Conservation (phyloP, 2,888 invertebrate species). For the Catotricha subobsoleta region DNA sequence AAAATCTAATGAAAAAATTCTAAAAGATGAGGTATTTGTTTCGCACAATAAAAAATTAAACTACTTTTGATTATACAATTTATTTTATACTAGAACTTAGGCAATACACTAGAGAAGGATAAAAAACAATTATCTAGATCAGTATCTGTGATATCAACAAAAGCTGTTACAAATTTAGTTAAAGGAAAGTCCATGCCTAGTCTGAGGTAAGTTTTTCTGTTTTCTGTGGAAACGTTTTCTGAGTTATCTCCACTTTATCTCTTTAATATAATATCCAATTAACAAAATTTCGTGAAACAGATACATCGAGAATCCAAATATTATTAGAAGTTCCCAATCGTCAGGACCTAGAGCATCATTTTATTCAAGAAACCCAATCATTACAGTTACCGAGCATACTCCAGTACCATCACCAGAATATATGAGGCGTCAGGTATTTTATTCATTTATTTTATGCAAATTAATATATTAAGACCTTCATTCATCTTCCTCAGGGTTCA, state of each 20-base stretch:
- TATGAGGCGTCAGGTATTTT: slow-evolving; percentile 51
- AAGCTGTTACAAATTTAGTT: slow-evolving; percentile 51
- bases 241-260: background rate
- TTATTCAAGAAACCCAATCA: slow-evolving; percentile 79
- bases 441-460: no score
- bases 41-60: no score
- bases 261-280: no score
- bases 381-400: slow-evolving; percentile 91
- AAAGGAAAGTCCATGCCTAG: slow-evolving; percentile 97
- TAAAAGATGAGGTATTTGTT: no score
- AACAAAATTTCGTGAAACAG: slow-evolving; percentile 26
- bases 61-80: background rate
- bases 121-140: slow-evolving; percentile 49
- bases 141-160: slow-evolving; percentile 46
- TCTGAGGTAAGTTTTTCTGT: slow-evolving; percentile 47
- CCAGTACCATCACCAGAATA: slow-evolving; percentile 83
- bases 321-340: slow-evolving; percentile 22
- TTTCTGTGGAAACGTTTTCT: background rate
- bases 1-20: slow-evolving; percentile 27
- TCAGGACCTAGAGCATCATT: slow-evolving; percentile 25
- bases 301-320: slow-evolving; percentile 27
- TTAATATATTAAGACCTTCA: no score
- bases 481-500: slow-evolving; percentile 67
- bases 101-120: background rate
- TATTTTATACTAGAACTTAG: background rate